phyloP scores from a whole-genome alignment of 2,888 invertebrate species.

The Subacronicta megacephala region DNA sequence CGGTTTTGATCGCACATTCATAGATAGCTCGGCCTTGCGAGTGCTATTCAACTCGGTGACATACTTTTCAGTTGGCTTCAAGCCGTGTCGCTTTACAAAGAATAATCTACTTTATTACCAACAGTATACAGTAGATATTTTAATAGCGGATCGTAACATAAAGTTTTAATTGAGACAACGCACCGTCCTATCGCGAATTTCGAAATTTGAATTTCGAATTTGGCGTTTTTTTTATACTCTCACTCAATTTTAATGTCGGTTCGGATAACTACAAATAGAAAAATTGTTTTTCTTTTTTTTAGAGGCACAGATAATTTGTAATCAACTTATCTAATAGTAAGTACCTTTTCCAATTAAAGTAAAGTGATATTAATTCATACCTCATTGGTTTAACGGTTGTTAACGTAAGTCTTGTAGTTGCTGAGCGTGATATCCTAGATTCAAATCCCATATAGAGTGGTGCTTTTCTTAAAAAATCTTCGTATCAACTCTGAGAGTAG shows the following conservation, averaged over 20 bases:
- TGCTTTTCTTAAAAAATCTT: no score
- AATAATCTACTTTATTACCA: conserved; percentile 67
- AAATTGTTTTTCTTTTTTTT: conserved; percentile 18
- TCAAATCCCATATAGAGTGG: no score
- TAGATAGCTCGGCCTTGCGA: conserved; percentile 87
- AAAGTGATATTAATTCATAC: no score
- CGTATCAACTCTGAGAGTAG: no score
- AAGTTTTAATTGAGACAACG: conserved; percentile 77
- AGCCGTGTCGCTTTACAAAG: conserved; percentile 72
- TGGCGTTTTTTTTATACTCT: conserved; percentile 70
- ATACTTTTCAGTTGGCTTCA: conserved; percentile 88
- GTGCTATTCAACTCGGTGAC: conserved; percentile 88
- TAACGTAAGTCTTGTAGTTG: no score
- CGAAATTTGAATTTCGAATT: conserved; percentile 83
- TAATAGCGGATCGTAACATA: conserved; percentile 36
- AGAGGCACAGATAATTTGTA: neutral
- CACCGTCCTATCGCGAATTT: conserved; percentile 79
- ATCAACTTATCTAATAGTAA: no score
- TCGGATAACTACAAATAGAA: conserved; percentile 19
- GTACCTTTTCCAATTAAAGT: no score
- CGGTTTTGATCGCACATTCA: conserved; percentile 82
- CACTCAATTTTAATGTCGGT: conserved; percentile 25
- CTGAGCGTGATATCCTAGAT: no score
- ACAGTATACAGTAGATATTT: conserved; percentile 44
- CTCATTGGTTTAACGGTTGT: no score